Base-by-base conservation (phyloP, 2,888 invertebrate species). In the Synergus gifuensis region DNA sequence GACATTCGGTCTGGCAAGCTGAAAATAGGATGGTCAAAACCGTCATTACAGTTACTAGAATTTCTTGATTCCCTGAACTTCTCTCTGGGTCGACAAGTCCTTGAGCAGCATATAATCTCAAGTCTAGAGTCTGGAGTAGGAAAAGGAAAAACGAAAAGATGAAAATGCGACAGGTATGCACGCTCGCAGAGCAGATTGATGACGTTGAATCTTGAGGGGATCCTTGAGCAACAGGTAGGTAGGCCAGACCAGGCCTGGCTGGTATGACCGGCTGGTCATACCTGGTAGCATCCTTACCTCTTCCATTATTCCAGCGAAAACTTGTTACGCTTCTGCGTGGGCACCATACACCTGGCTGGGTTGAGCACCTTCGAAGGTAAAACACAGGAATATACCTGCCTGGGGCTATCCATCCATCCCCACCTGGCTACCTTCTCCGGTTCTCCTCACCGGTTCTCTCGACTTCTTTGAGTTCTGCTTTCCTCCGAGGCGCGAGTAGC, bases 341-440 rank as follows among this genome's bases (percentile, higher is more conserved):
- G 40, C 3, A 42, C 66, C 42, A 40, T 66, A 14, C 54, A 28
- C 54, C 28, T 28, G 46, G 77, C 79, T 77, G 83, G 83, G 86
- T 87, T 87, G 88, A 87, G 87, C 86, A 86, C 86, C 86, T 77
- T 81, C 79, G 80, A 79, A 84, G 85, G 84, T 85, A 84, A 84
- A 85, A 85, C 84, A 80, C 83, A 82, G 88, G 85, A 86, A 85
- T 85, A 85, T 89, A 88, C 88, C 88, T 89, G 88, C 85, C 84
- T 67, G 85, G 76, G 85, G 87, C 87, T 83, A 85, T 84, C 76
- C 81, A 84, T 85, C 85, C 85, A 85, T 86, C 86, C 86, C 87
- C 86, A 85, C 86, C 84, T 83, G 81, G 79, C 78, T 76, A 83
- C 82, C 82, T 79, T 84, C 85, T 85, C 86, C 85, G 83, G 85